These are phyloP conservation scores for Oscarella lobularis DNA, from an alignment of 37 sponge, comb jelly and placozoan species.

Conservation along the genomic window DNA sequence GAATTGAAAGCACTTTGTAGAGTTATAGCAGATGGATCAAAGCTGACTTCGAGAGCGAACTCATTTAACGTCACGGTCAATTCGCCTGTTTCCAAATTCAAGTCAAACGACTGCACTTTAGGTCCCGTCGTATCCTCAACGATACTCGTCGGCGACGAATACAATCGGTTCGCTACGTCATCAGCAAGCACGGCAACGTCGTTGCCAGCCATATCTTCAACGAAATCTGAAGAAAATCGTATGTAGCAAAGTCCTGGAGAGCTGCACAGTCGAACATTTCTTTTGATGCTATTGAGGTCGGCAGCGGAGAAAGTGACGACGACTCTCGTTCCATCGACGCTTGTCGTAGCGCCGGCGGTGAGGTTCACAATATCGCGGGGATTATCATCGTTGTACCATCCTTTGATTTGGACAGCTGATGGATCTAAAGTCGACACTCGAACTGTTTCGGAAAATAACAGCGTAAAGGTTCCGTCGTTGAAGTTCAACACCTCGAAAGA, in stretches of 20 bases:
- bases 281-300: slow-evolving; percentile 56
- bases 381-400: slow-evolving; percentile 4
- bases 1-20: slow-evolving; percentile 19
- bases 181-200: slow-evolving; percentile 9
- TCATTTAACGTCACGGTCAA: slow-evolving; percentile 15
- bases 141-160: slow-evolving; percentile 4
- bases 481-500: background rate
- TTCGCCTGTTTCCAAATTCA: slow-evolving; percentile 11
- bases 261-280: slow-evolving; percentile 23
- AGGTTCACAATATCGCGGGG: background rate
- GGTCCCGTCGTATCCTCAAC: slow-evolving; percentile 24
- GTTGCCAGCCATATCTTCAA: slow-evolving; percentile 55
- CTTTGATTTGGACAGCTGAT: slow-evolving; percentile 16
- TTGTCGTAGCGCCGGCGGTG: background rate
- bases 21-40: slow-evolving; percentile 10
- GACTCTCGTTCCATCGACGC: slow-evolving; percentile 7
- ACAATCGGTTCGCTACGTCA: background rate
- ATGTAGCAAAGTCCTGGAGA: slow-evolving; percentile 34
- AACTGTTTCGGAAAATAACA: slow-evolving; percentile 50
- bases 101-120: background rate
- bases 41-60: background rate
- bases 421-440: slow-evolving; percentile 10
- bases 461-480: slow-evolving; percentile 5
- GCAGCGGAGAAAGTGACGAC: background rate
- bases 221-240: slow-evolving; percentile 24